phyloP scores from a whole-genome alignment of 2,888 invertebrate species.

The Cryptocheilus praepositus region DNA sequence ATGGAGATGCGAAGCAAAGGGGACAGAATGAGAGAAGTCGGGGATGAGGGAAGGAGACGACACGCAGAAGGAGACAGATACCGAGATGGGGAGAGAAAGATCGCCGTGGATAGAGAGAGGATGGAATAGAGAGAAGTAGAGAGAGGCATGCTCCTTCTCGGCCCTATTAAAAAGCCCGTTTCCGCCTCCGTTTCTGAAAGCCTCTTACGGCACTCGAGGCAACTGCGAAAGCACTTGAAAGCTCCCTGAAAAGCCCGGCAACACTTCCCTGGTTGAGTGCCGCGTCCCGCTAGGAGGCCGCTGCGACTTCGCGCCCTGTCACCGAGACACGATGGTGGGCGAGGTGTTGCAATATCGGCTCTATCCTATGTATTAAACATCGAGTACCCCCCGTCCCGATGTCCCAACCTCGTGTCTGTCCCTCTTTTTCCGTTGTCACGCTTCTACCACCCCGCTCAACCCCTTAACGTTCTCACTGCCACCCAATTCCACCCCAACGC shows the following conservation, averaged over 20 bases:
- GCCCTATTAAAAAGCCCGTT: conserved; percentile 75
- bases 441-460: conserved; percentile 5
- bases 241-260: conserved; percentile 75
- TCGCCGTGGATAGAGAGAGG: conserved; percentile 6
- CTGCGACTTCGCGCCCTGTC: conserved; percentile 71
- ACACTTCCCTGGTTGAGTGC: conserved; percentile 73
- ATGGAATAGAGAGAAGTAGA: conserved; percentile 14
- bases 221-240: conserved; percentile 75
- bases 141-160: conserved; percentile 56
- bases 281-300: conserved; percentile 68
- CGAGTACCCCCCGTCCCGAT: conserved; percentile 50
- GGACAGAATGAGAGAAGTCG: not conserved
- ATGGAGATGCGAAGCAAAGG: conserved; percentile 28
- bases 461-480: no score
- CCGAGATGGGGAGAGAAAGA: conserved; percentile 8
- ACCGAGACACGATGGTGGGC: conserved; percentile 65
- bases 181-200: conserved; percentile 75
- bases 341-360: conserved; percentile 66
- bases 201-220: conserved; percentile 75
- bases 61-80: not conserved
- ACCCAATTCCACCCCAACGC: no score
- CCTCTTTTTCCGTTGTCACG: conserved; percentile 18
- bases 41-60: conserved; percentile 15
- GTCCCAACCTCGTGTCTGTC: conserved; percentile 15
- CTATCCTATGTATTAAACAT: conserved; percentile 72